Conservation (phyloP, 2,888 invertebrate species). For the Drosophila fungiperda region DNA sequence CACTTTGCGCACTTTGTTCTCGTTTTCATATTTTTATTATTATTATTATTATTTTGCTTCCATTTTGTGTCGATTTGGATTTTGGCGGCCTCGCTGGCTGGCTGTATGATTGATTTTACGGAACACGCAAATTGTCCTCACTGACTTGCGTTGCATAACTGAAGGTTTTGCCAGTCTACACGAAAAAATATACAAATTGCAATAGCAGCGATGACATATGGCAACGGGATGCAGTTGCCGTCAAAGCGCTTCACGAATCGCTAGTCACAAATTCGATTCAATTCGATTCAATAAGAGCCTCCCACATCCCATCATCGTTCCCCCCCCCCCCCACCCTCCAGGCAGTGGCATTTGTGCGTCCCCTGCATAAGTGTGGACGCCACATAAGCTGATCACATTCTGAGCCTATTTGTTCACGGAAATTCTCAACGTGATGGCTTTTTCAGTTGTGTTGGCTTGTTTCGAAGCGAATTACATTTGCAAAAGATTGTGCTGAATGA, state of each 20-base stretch:
- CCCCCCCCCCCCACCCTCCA: background rate
- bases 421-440: conserved; percentile 26
- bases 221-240: conserved; percentile 34
- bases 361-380: conserved; percentile 32
- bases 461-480: conserved; percentile 44
- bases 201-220: conserved; percentile 65
- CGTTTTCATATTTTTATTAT: conserved; percentile 32
- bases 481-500: conserved; percentile 12
- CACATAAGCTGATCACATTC: conserved; percentile 52
- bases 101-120: conserved; percentile 70
- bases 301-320: conserved; percentile 8
- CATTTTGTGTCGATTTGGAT: conserved; percentile 57
- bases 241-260: conserved; percentile 45
- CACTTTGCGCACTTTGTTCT: conserved; percentile 56
- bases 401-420: conserved; percentile 21
- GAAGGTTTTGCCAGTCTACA: conserved; percentile 30
- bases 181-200: conserved; percentile 37
- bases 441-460: conserved; percentile 18
- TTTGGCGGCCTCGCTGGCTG: conserved; percentile 57
- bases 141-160: conserved; percentile 68
- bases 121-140: conserved; percentile 43
- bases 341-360: conserved; percentile 13
- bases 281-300: conserved; percentile 69
- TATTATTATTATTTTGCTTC: conserved; percentile 8
- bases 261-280: conserved; percentile 71